Conservation (phyloP, 2,113 vertebrate genomes). For the Pipra filicauda region DNA sequence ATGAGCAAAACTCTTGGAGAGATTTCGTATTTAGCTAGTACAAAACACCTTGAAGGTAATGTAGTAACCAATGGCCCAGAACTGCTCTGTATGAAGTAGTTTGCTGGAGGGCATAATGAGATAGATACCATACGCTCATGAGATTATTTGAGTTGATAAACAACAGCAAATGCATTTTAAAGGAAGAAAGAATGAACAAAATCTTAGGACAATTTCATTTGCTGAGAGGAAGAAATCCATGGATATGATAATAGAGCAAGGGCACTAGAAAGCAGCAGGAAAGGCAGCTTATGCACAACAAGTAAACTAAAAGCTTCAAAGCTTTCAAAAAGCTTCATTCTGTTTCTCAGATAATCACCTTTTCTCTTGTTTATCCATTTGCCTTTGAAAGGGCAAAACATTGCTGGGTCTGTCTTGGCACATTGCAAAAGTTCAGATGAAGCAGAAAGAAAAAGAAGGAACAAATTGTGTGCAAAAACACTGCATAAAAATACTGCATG, state of each 20-base stretch:
- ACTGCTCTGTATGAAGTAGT: neutral
- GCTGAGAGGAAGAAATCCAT: neutral
- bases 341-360: neutral
- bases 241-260: neutral
- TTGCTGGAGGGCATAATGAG: neutral
- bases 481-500: neutral
- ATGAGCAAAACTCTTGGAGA: neutral
- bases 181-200: neutral
- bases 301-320: neutral
- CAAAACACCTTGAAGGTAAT: neutral
- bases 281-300: neutral
- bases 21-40: neutral
- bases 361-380: neutral
- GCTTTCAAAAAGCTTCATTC: neutral
- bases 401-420: neutral
- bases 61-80: neutral
- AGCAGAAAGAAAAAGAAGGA: neutral
- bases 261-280: neutral
- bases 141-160: neutral
- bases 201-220: neutral
- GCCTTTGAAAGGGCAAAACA: neutral
- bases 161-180: neutral
- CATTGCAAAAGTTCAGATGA: neutral
- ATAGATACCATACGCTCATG: rapidly evolving
- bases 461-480: neutral